Evolutionary conservation across 2,113 vertebrate species (phyloP).

Genomic region (Thalassarche chlororhynchos): DNA sequence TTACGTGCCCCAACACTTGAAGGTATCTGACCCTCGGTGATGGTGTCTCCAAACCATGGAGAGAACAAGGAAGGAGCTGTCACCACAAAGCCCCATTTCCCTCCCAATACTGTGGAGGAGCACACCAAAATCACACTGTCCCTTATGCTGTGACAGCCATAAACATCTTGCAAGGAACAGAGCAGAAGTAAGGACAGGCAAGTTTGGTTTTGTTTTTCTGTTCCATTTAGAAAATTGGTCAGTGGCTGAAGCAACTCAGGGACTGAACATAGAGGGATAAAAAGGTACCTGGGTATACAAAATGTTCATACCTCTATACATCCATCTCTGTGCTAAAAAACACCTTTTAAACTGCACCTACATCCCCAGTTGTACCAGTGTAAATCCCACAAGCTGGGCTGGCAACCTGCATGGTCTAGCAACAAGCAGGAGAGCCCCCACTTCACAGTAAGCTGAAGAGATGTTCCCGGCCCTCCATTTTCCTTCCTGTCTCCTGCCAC

Average conservation of each 20-base stretch:
- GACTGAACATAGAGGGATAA: neutral
- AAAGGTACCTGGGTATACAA: neutral
- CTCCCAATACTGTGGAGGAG: neutral
- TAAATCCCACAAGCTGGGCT: neutral
- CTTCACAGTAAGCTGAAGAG: neutral
- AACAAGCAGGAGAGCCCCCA: neutral
- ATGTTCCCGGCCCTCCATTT: neutral
- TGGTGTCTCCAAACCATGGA: neutral
- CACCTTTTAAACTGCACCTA: neutral
- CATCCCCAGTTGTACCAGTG: neutral
- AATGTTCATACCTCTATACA: neutral
- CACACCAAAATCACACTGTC: neutral
- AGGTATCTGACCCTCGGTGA: neutral
- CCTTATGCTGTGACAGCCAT: neutral
- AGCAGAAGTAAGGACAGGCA: neutral
- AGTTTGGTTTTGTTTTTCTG: neutral
- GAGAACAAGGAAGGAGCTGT: neutral
- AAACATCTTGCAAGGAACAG: neutral
- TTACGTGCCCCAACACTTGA: rapidly evolving
- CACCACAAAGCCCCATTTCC: neutral
- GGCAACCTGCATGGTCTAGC: neutral
- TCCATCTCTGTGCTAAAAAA: neutral
- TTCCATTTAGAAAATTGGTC: neutral
- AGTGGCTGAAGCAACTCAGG: neutral
- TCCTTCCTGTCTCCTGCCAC: neutral